A percentile compares a stretch with the other conserved stretches of the same genome.
phyloP scores from a whole-genome alignment of 1,140 invertebrate species.

The Saccostrea cuccullata region DNA sequence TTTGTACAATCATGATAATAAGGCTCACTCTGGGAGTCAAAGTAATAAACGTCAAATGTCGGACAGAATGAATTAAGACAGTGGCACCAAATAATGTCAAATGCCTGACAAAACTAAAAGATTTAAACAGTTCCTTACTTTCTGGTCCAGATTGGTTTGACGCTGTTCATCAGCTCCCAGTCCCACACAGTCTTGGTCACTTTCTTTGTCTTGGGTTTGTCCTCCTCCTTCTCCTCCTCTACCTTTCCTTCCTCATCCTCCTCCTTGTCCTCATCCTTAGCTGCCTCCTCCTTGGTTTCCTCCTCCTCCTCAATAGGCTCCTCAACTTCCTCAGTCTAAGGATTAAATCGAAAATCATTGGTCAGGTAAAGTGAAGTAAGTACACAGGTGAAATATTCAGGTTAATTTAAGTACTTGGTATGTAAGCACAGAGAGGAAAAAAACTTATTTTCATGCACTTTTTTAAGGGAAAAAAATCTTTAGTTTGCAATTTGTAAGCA shows the following conservation, averaged over 20 bases:
- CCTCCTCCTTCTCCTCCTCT: constrained; percentile 83
- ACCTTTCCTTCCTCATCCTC: constrained; percentile 78
- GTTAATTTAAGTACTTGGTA: neutral
- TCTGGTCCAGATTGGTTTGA: constrained; percentile 98
- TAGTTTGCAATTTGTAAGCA: no score
- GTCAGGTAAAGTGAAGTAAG: neutral
- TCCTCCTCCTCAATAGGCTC: constrained; percentile 77
- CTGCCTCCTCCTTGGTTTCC: constrained; percentile 82
- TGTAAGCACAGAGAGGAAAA: no score
- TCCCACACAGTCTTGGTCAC: constrained; percentile 98
- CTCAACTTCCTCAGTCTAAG: constrained; percentile 84
- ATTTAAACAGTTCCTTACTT: constrained; percentile 81
- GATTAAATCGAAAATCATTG: constrained; percentile 37
- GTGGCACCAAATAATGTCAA: no score
- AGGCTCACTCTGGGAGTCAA: no score
- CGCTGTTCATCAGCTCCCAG: constrained; percentile 97
- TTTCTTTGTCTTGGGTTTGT: constrained; percentile 93
- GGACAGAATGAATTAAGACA: no score
- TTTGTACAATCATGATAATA: neutral
- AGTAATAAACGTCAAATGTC: no score
- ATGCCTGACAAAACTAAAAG: no score
- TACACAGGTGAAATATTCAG: neutral
- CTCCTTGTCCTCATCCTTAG: constrained; percentile 79
- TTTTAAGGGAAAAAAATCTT: no score
- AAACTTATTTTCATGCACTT: no score